Base-by-base conservation (phyloP, 2,797 vertebrate species). In the Bradypus variegatus region DNA sequence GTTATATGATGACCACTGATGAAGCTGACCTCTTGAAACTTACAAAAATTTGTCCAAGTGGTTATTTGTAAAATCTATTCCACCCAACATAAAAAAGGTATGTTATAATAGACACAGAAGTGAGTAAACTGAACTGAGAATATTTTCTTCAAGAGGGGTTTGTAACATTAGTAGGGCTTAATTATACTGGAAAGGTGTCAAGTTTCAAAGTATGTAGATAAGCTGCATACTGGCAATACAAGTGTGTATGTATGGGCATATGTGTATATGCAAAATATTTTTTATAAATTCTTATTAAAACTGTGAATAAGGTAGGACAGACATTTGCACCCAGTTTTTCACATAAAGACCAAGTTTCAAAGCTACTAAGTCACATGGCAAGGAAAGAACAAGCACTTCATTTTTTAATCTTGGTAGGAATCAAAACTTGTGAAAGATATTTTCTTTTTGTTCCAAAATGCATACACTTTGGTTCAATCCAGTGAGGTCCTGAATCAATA, bases 271-370 rank as follows among this genome's bases (percentile, higher is more conserved):
- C 58, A 45, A 18, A 45, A 33, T 10, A 0, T 16, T 29, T 55
- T 75, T 12, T 23, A 50, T 27, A 31, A n/a, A n/a, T 82, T 21
- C 29, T 86, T 65, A 48, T 86, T 65, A 48, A 38, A 67, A 73
- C 9, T 88, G 21, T 48, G 2, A 53, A 25, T 82, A 38, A 55
- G 1, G 3, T 69, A 70, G 7, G 27, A 5, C 2, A 31, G 53
- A 6, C 36, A 72, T 78, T 76, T 25, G 0, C 0, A 25, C 0
- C 33, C 1, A 1, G 27, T n/a, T 67, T 79, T 45, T 41, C 9
- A 69, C 1, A 31, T 3, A 4, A 62, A 83, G 31, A 2, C 3
- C 64, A 48, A 45, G 14, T 53, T 88, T 90, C 2, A 3, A 86
- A 13, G 5, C 3, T 31, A 50, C 6, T 16, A 69, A 31, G 2